Evolutionary conservation across 35 echinoderm and acorn worm species (phyloP), one percentile per base, ranked within the genome.

Genomic region (Lytechinus pictus): DNA sequence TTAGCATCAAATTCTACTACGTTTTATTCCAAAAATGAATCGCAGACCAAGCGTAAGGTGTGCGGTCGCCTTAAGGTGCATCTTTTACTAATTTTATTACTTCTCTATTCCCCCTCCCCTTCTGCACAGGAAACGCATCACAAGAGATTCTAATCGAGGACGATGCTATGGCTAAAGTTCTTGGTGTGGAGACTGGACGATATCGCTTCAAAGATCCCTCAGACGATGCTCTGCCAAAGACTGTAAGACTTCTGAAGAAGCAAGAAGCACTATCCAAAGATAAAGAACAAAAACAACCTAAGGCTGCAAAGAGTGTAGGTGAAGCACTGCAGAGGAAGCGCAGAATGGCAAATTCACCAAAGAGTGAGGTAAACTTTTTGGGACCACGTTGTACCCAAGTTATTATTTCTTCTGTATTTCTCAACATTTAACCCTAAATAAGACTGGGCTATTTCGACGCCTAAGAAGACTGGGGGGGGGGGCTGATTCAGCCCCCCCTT

Each of bases 121-220:
- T 24, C 66, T 4, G 12, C 19, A n/a, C 21, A 79, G 16, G 66
- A 24, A 58, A 13, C 8, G 66, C 19, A 24, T 24, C 21, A 24
- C 66, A 79, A 79, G 54, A 90, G 86, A 5, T 91, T 28, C 29
- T 14, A 52, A 95, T 95, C 79, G 94, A 95, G 28, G 94, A 96
- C 91, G 88, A 96, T 24, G 66, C 95, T n/a, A 44, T 96, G 66
- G 94, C 96, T 0, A 53, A 86, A 13, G 89, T 96, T 5, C 28
- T 95, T 44, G 96, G 94, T 52, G 56, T 96, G 28, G 87, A 95
- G 55, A 95, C 87, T 55, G 95, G 95, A 13, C 91, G 95, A 56
- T 96, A 96, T 28, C 57, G 60, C 51, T 55, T 96, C 89, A 96
- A 55, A 27, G 57, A 86, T 57, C 94, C 94, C 24, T 16, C 94